Base-by-base conservation (phyloP, 2,113 vertebrate genomes). In the Xenopus laevis region DNA sequence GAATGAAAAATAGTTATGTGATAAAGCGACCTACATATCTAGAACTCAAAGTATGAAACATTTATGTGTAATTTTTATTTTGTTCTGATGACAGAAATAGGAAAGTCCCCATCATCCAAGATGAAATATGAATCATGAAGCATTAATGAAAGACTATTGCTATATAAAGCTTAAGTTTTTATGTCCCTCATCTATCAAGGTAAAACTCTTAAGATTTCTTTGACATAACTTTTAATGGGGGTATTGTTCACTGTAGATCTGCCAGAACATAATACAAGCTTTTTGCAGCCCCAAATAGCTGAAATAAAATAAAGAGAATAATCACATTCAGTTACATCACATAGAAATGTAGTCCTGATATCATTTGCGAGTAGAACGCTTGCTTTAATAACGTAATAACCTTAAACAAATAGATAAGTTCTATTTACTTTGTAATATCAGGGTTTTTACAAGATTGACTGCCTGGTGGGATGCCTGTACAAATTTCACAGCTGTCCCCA, bases 341-440 rank as follows among this genome's bases (percentile, higher is more conserved):
- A 86, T 79, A 79, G 74, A 55, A 84, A 80, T 68, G 72, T 77
- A 79, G 64, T 58, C 61, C 68, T 81, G 81, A 79, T 83, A 79
- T 79, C 75, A 85, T 85, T 82, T 83, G 83, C 81, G 80, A 83
- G 83, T 82, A 83, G 80, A 87, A 85, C 83, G 23, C 84, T 82
- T 87, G 82, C 84, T 87, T 84, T 87, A 89, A 86, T 83, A 86
- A 84, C 81, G 84, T 87, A 86, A 87, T 88, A 88, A 84, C 83
- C 82, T 89, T 88, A 89, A 88, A 88, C 84, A 89, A 87, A 89
- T 86, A 88, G 83, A 27, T 87, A 80, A 81, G 82, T 88, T 84
- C 83, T 86, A 86, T 88, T 88, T 89, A 86, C 84, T 88, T 86
- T 87, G 86, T 86, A 87, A 88, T 88, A 86, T 83, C 83, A 81